Conservation (phyloP, 2,113 vertebrate genomes). For the Dendrocopos noguchii region DNA sequence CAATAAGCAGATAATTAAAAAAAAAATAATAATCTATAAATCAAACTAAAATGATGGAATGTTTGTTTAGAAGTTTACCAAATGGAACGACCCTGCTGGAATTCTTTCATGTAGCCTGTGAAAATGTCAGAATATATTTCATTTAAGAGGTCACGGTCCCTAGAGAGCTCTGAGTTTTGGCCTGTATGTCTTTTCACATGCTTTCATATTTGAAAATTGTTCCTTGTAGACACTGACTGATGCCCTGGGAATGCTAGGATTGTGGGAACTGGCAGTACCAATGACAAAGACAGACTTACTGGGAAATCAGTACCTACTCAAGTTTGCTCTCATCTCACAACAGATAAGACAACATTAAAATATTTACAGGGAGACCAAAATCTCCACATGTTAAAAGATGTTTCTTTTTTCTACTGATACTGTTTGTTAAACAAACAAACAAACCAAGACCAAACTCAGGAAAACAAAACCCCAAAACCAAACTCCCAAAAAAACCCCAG, state of each 20-base stretch:
- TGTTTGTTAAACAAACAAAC: not conserved
- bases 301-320: conserved; percentile 74
- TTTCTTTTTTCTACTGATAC: not conserved
- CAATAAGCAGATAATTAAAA: conserved; percentile 65
- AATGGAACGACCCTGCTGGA: conserved; percentile 75
- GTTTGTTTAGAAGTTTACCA: conserved; percentile 78
- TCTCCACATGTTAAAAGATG: not conserved
- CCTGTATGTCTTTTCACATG: conserved; percentile 84
- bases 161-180: conserved; percentile 78
- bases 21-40: conserved; percentile 53
- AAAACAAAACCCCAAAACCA: not conserved
- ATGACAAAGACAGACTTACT: conserved; percentile 69
- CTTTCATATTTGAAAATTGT: conserved; percentile 82
- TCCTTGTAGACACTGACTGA: conserved; percentile 83
- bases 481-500: fast-evolving
- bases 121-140: conserved; percentile 82
- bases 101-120: conserved; percentile 80
- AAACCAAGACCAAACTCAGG: not conserved
- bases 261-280: conserved; percentile 86
- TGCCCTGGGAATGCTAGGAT: conserved; percentile 81
- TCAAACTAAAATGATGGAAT: conserved; percentile 67
- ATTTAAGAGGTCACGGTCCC: conserved; percentile 80
- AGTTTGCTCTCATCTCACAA: not conserved
- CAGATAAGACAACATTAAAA: conserved; percentile 29
- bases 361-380: not conserved